A percentile compares a stretch with the other conserved stretches of the same genome.
These are phyloP conservation scores for Xanthia togata DNA, from an alignment of 2,888 invertebrate species.

Conservation along the genomic window DNA sequence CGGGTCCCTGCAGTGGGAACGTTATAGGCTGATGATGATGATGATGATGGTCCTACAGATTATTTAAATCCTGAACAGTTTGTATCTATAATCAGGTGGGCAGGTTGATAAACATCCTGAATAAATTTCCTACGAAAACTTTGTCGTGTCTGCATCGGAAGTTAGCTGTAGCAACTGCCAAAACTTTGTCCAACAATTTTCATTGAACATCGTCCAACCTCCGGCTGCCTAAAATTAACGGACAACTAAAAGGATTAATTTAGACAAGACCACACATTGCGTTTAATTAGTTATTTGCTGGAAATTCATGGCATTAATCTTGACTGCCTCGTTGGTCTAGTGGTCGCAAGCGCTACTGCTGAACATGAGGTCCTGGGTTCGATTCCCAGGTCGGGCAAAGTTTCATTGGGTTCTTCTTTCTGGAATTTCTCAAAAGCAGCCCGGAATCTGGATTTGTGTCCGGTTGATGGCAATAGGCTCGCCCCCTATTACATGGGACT, in stretches of 20 bases:
- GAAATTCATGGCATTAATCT: not conserved
- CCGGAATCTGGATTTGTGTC: too few relatives aligned
- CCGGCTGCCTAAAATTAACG: conserved; percentile 16
- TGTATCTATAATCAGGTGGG: conserved; percentile 30
- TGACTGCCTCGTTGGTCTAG: too few relatives aligned
- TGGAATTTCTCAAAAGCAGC: too few relatives aligned
- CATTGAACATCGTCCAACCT: conserved; percentile 42
- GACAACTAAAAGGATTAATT: conserved; percentile 25
- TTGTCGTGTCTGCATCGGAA: conserved; percentile 37
- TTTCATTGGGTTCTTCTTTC: too few relatives aligned
- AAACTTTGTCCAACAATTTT: conserved; percentile 46
- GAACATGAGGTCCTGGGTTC: too few relatives aligned
- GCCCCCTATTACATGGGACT: too few relatives aligned
- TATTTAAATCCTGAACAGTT: conserved; percentile 11
- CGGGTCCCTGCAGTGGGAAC: too few relatives aligned
- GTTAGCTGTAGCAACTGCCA: conserved; percentile 28
- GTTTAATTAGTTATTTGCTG: conserved; percentile 3
- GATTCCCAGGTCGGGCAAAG: too few relatives aligned
- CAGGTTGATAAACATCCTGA: conserved; percentile 48
- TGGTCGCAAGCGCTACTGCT: too few relatives aligned
- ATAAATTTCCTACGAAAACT: conserved; percentile 45
- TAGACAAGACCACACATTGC: not conserved
- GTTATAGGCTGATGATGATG: too few relatives aligned
- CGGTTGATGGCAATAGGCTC: too few relatives aligned
- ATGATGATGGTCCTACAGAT: not conserved